phyloP scores from a whole-genome alignment of 2,797 vertebrate species.

The Cryptoblepharus egeriae region DNA sequence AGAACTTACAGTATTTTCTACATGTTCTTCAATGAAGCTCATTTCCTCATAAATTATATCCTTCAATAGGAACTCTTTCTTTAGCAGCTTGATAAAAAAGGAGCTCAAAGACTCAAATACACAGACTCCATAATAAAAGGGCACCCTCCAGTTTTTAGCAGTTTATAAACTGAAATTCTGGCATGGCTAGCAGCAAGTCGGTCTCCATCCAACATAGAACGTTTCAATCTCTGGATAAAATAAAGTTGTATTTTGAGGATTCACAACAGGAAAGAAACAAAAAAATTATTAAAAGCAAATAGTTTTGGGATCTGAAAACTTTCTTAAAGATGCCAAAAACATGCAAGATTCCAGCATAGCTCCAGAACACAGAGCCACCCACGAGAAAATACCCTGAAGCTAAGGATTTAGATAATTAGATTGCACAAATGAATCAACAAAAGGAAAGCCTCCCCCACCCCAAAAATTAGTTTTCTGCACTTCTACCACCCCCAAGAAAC shows the following conservation, averaged over 20 bases:
- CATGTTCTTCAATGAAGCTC: no score
- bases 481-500: constrained; percentile 27
- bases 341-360: constrained; percentile 35
- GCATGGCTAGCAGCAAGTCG: no score
- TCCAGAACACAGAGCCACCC: constrained; percentile 52
- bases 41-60: no score
- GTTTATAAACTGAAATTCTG: no score
- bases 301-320: constrained; percentile 5
- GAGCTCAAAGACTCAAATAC: no score
- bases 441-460: constrained; percentile 31
- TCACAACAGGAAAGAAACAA: not conserved
- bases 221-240: not conserved
- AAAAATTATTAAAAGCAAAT: not conserved
- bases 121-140: no score
- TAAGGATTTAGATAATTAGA: constrained; percentile 61
- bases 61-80: no score
- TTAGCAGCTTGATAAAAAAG: no score
- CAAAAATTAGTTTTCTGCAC: constrained; percentile 39
- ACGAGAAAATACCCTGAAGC: constrained; percentile 63
- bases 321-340: constrained; percentile 1
- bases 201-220: no score
- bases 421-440: constrained; percentile 49
- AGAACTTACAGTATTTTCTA: no score
- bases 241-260: not conserved
- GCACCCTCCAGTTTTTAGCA: no score